Conservation (phyloP, 2,113 vertebrate species). For the Chaetodon trifascialis region DNA sequence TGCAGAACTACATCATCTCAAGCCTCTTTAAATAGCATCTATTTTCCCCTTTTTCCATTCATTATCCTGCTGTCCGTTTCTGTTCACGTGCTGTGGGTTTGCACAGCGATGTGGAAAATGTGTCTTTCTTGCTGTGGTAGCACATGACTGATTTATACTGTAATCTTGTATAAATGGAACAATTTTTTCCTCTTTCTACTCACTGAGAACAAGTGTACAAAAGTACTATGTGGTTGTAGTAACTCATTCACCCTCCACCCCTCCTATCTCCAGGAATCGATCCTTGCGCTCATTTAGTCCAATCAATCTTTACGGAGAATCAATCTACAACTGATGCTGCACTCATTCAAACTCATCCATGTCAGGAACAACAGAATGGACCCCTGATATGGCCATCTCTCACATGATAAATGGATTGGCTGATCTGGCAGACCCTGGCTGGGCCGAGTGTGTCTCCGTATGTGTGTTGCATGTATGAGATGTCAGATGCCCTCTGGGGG, state of each 20-base stretch:
- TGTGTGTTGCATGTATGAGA: slow-evolving; percentile 28
- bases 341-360: slow-evolving; percentile 57
- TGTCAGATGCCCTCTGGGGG: slow-evolving; percentile 29
- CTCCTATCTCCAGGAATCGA: slow-evolving; percentile 48
- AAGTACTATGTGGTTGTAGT: slow-evolving; percentile 45
- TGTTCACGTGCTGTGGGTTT: slow-evolving; percentile 54
- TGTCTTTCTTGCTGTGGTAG: slow-evolving; percentile 36
- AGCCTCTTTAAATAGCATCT: slow-evolving; percentile 46
- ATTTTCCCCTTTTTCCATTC: slow-evolving; percentile 47
- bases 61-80: slow-evolving; percentile 47
- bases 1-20: background rate
- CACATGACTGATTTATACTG: slow-evolving; percentile 49
- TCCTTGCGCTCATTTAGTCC: slow-evolving; percentile 72
- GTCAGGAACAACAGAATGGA: slow-evolving; percentile 57
- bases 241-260: slow-evolving; percentile 40
- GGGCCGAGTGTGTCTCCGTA: background rate
- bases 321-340: slow-evolving; percentile 75
- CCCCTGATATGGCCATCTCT: slow-evolving; percentile 31
- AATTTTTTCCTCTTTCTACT: slow-evolving; percentile 23
- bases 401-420: slow-evolving; percentile 36
- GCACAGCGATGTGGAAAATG: slow-evolving; percentile 50
- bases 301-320: slow-evolving; percentile 75
- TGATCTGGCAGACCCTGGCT: slow-evolving; percentile 14
- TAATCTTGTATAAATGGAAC: slow-evolving; percentile 34
- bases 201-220: slow-evolving; percentile 32